Base-by-base conservation (phyloP, 1,140 invertebrate genomes). In the Drosophila triauraria region DNA sequence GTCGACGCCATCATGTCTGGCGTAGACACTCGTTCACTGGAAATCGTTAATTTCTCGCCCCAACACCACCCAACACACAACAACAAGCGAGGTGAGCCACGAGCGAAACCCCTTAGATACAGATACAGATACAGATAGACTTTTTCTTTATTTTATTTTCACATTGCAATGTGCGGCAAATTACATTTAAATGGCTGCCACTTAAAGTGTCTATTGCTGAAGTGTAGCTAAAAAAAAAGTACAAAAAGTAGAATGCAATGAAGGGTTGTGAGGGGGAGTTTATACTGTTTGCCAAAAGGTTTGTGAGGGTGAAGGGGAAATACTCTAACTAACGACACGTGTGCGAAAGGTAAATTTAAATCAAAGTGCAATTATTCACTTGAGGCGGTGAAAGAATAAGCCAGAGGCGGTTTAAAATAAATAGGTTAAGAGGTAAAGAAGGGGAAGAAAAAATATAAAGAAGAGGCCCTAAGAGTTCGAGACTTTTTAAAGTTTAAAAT, bases 151-250 rank as follows among this genome's bases (percentile, higher is more conserved):
- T 35, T 44, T 32, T 12, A 30, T 57, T 48, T 75, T 48, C 23
- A 27, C 71, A 63, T 64, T 69, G 42, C 67, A 81, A 78, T 72
- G 78, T 50, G 50, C 50, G 47, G 68, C 64, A 86, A 88, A 86
- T 86, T 88, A 62, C 80, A 78, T 84, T 88, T 78, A 80, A 87
- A 88, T 88, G 84, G 60, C 68, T 53, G 80, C 60, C 84, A 87
- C 67, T 88, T 88, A 70, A 88, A 78, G 47, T 87, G 76, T 75
- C 43, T 67, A 53, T 54, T 48, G 46, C 46, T 8, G 27, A 57
- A 15, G 2, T 30, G 30, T 40, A 7, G 20, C 4, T 17, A 58
- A 42, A 38, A 43, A 20, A 43, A 58, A 2, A 8, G 27, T 5
- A 58, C 9, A n/a, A 48, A 50, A 50, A 30, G 5, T 38, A 35